Percentiles rank a stretch among this genome's conserved stretches.
phyloP scores from a whole-genome alignment of 1,140 invertebrate species.

The Brachionus rubens region DNA sequence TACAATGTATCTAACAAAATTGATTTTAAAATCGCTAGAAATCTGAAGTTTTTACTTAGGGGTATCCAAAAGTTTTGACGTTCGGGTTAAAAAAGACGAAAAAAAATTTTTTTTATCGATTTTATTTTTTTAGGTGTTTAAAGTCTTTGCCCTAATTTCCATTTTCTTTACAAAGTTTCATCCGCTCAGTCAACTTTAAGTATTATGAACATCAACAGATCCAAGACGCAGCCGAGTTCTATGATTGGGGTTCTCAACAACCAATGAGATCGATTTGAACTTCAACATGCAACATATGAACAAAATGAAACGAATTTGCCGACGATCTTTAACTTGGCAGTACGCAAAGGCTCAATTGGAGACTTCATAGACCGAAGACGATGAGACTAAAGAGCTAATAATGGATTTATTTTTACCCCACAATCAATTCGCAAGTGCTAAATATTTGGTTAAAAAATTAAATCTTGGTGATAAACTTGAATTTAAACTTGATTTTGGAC shows the following conservation, averaged over 20 bases:
- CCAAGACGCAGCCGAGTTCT: neutral
- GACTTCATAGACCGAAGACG: neutral
- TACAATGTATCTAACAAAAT: too few species aligned
- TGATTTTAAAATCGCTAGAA: too few species aligned
- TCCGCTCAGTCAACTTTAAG: slow-evolving; percentile 20
- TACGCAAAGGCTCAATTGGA: slow-evolving; percentile 9
- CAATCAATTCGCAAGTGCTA: slow-evolving; percentile 22
- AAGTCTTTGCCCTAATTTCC: neutral
- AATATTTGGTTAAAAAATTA: slow-evolving; percentile 24
- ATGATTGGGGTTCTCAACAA: neutral
- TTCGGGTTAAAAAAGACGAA: too few species aligned
- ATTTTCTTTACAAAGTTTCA: too few species aligned
- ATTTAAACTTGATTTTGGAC: slow-evolving; percentile 43
- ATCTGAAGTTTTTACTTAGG: too few species aligned
- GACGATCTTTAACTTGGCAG: slow-evolving; percentile 45
- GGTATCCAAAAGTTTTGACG: too few species aligned
- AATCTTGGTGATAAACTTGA: neutral
- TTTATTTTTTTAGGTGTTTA: neutral
- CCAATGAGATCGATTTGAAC: neutral
- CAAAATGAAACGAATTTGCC: slow-evolving; percentile 28
- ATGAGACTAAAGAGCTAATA: neutral
- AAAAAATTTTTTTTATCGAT: too few species aligned
- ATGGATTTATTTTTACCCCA: slow-evolving; percentile 31
- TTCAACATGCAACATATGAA: neutral
- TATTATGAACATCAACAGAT: slow-evolving; percentile 41